Conservation (phyloP, 35 echinoderm and acorn worm genomes). For the Ophiothrix spiculata region DNA sequence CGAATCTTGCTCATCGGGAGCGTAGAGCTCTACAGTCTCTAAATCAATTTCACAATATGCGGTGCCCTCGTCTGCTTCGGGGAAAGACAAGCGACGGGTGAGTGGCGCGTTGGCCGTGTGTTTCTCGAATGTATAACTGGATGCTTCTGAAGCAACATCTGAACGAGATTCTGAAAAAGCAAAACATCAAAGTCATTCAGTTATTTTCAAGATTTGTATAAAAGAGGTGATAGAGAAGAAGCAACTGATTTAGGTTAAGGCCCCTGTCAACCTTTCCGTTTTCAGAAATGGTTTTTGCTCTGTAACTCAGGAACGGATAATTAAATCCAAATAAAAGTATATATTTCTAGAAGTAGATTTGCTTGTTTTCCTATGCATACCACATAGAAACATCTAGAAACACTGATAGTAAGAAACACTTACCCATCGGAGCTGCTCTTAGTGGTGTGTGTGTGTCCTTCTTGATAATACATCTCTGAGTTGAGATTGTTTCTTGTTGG, state of each 20-base stretch:
- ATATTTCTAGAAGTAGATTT: no score
- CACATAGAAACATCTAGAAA: no score
- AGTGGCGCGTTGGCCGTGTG: not conserved
- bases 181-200: no score
- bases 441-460: slow-evolving; percentile 59
- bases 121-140: not conserved
- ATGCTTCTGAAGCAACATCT: not conserved
- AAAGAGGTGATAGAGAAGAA: no score
- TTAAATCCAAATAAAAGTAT: no score
- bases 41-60: not conserved
- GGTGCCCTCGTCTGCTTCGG: not conserved
- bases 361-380: no score
- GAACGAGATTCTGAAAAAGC: not conserved
- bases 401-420: no score
- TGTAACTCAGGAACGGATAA: no score
- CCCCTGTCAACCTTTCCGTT: no score
- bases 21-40: not conserved
- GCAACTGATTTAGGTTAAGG: no score
- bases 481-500: slow-evolving; percentile 63
- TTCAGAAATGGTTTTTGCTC: no score
- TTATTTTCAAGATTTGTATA: no score
- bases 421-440: slow-evolving; percentile 78
- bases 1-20: not conserved
- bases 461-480: slow-evolving; percentile 72
- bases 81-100: not conserved